A percentile compares a stretch with the other conserved stretches of the same genome.
phyloP scores from a whole-genome alignment of 1,140 invertebrate species.

The Drosophila serrata region DNA sequence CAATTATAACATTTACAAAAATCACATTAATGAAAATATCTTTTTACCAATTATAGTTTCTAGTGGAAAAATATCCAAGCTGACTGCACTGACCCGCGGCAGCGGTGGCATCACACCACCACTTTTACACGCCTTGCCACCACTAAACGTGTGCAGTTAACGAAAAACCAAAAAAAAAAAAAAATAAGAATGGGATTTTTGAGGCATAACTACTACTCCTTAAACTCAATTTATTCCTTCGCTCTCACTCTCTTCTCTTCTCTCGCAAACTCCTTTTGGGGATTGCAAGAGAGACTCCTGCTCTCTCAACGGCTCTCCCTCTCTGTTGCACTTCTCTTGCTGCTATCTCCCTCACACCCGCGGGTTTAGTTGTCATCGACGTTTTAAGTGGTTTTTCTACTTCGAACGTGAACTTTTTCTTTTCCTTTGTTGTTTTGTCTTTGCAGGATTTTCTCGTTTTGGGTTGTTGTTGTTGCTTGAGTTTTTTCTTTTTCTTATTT shows the following conservation, averaged over 20 bases:
- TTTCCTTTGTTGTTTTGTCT: conserved; percentile 40
- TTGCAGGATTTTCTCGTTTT: conserved; percentile 74
- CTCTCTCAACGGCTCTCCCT: conserved; percentile 5
- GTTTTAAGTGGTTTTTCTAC: conserved; percentile 84
- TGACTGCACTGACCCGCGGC: conserved; percentile 3
- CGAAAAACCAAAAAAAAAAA: conserved; percentile 49
- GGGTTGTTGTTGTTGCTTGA: conserved; percentile 52
- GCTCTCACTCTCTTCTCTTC: conserved; percentile 30
- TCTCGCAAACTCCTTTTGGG: conserved; percentile 66
- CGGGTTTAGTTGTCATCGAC: conserved; percentile 67
- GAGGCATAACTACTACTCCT: conserved; percentile 50
- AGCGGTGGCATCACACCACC: conserved; percentile 35
- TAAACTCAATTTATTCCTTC: conserved; percentile 54
- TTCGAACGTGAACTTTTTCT: conserved; percentile 76
- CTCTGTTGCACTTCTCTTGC: conserved; percentile 9
- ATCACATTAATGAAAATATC: fast-evolving
- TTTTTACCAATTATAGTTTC: not conserved
- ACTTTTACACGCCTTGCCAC: conserved; percentile 64
- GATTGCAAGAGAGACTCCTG: conserved; percentile 9
- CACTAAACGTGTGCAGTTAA: conserved; percentile 72
- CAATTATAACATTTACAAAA: not conserved
- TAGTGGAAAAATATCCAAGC: not conserved
- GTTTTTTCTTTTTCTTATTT: conserved; percentile 48
- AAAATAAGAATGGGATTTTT: conserved; percentile 30
- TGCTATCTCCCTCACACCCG: conserved; percentile 43